These are phyloP conservation scores for Odocoileus virginianus DNA, from an alignment of 2,113 vertebrate genomes.

Conservation along the genomic window DNA sequence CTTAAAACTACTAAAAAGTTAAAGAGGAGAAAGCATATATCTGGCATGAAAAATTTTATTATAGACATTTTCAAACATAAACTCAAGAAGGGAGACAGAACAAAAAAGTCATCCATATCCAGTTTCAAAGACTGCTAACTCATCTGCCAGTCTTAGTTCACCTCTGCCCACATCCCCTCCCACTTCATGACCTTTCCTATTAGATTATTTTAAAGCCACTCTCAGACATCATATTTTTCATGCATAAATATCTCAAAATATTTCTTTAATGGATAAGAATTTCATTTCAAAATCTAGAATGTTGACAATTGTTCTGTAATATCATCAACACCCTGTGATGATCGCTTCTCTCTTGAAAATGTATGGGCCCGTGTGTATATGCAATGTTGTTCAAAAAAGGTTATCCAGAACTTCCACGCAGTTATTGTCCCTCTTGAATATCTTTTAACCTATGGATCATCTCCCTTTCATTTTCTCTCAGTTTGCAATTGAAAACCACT, in stretches of 20 bases:
- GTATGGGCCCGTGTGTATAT: too few relatives aligned
- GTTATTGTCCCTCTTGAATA: background rate
- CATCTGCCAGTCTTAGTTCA: background rate
- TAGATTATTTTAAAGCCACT: background rate
- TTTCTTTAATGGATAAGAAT: background rate
- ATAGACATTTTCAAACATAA: background rate
- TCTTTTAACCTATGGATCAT: background rate
- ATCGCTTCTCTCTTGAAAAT: background rate
- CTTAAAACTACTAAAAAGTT: background rate
- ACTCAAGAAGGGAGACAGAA: background rate
- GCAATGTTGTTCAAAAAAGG: background rate
- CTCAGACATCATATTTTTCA: background rate
- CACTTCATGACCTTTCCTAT: background rate
- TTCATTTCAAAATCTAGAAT: background rate
- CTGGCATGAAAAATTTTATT: background rate
- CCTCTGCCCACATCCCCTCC: background rate
- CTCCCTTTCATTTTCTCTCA: background rate
- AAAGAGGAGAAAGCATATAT: background rate
- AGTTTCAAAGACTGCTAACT: background rate
- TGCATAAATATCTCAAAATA: background rate
- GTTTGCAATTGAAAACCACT: background rate
- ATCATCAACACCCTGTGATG: background rate
- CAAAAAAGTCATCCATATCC: background rate
- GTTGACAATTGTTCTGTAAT: background rate
- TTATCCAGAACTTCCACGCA: background rate